Percentiles rank a stretch among this genome's conserved stretches.
These are phyloP conservation scores for Okapia johnstoni DNA, from an alignment of 2,113 vertebrate species.

Conservation along the genomic window DNA sequence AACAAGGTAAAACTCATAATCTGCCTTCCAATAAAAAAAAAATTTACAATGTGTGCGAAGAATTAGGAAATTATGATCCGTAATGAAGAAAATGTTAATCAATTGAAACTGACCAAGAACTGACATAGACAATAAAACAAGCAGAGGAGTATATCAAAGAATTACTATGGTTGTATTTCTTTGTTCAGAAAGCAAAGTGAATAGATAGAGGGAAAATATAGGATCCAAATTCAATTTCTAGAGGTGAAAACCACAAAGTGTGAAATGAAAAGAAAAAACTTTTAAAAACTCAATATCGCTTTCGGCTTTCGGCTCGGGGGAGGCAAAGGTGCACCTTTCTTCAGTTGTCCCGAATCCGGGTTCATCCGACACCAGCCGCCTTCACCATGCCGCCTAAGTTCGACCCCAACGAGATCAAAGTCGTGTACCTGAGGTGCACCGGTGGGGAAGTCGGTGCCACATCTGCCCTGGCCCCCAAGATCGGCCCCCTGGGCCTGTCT, in stretches of 20 bases:
- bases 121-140: background rate
- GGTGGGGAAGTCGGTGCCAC: too few species aligned
- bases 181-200: background rate
- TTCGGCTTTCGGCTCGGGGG: too few species aligned
- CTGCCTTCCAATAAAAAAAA: background rate
- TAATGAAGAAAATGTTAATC: background rate
- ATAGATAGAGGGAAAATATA: background rate
- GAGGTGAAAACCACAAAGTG: background rate
- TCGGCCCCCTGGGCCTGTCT: too few species aligned
- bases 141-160: background rate
- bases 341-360: too few species aligned
- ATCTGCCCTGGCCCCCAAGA: too few species aligned
- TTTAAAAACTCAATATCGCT: background rate
- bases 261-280: background rate
- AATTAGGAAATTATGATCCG: background rate
- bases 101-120: background rate
- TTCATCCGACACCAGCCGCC: too few species aligned
- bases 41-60: background rate
- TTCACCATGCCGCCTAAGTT: too few species aligned
- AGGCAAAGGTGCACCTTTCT: too few species aligned
- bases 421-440: too few species aligned
- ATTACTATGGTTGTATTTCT: background rate
- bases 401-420: too few species aligned
- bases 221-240: background rate
- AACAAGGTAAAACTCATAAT: background rate